Evolutionary conservation across 2,888 invertebrate species (phyloP).

Genomic region (Ceriagrion tenellum): DNA sequence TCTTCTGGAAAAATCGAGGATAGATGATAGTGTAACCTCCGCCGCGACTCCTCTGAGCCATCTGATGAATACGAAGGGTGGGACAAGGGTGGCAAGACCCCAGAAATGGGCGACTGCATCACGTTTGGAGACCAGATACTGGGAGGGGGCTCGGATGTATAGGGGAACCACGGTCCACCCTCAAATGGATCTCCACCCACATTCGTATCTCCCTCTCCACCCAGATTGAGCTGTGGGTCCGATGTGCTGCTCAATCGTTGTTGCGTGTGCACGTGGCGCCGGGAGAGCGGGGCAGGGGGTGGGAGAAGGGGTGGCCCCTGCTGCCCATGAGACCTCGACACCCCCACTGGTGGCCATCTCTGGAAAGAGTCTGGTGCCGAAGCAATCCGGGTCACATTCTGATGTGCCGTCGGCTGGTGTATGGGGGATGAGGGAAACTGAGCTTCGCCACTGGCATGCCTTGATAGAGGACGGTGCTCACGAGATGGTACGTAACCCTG

Average conservation of each 20-base stretch:
- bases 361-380: slow-evolving; percentile 85
- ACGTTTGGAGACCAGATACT: slow-evolving; percentile 72
- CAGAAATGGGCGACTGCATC: slow-evolving; percentile 75
- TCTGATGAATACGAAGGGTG: slow-evolving; percentile 73
- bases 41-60: slow-evolving; percentile 83
- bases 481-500: slow-evolving; percentile 69
- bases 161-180: slow-evolving; percentile 68
- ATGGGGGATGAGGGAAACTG: slow-evolving; percentile 34
- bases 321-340: neutral
- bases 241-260: slow-evolving; percentile 80
- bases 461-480: slow-evolving; percentile 70
- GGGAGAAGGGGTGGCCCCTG: slow-evolving; percentile 70
- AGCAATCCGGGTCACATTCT: slow-evolving; percentile 86
- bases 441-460: slow-evolving; percentile 68
- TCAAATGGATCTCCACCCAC: slow-evolving; percentile 71
- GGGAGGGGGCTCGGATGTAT: slow-evolving; percentile 72
- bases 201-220: slow-evolving; percentile 73
- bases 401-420: slow-evolving; percentile 76
- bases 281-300: slow-evolving; percentile 73
- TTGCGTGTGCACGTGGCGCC: slow-evolving; percentile 77
- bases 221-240: slow-evolving; percentile 83
- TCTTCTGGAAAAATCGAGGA: slow-evolving; percentile 95
- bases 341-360: slow-evolving; percentile 78
- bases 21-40: slow-evolving; percentile 91
- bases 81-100: slow-evolving; percentile 72